phyloP scores from a whole-genome alignment of 1,140 invertebrate species.

The Heliconius melpomene region DNA sequence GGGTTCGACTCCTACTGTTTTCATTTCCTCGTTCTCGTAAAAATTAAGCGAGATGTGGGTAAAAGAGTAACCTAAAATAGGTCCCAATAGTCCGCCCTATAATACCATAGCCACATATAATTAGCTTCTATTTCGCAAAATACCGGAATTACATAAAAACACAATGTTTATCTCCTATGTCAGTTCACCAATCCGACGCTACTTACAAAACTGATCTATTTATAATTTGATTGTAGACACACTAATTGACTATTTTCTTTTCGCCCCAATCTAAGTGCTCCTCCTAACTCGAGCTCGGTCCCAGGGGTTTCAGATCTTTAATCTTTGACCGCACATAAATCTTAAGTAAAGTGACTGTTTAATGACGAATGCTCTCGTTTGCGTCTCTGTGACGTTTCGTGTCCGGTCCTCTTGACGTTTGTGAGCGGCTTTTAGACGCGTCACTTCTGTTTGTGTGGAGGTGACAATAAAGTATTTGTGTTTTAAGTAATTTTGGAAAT shows the following conservation, averaged over 20 bases:
- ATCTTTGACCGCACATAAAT: conserved; percentile 30
- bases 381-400: conserved; percentile 10
- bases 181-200: background rate
- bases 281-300: background rate
- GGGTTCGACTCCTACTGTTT: too few species aligned
- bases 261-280: background rate
- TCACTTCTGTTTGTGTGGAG: background rate
- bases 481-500: background rate
- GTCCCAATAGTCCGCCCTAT: too few species aligned
- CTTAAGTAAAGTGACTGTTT: conserved; percentile 24
- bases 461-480: background rate
- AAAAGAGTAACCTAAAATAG: too few species aligned
- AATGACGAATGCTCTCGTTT: conserved; percentile 24
- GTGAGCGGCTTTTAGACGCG: background rate
- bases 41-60: too few species aligned
- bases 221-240: background rate
- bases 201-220: conserved; percentile 5
- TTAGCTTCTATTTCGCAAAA: too few species aligned
- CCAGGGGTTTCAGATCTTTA: conserved; percentile 25
- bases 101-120: too few species aligned
- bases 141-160: too few species aligned
- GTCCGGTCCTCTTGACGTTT: conserved; percentile 11
- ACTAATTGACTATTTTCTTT: conserved; percentile 10
- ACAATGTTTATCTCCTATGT: background rate
- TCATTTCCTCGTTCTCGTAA: too few species aligned